Evolutionary conservation across 1,140 invertebrate species (phyloP), one percentile per base, ranked within the genome.

Genomic region (Trachymyrmex septentrionalis): DNA sequence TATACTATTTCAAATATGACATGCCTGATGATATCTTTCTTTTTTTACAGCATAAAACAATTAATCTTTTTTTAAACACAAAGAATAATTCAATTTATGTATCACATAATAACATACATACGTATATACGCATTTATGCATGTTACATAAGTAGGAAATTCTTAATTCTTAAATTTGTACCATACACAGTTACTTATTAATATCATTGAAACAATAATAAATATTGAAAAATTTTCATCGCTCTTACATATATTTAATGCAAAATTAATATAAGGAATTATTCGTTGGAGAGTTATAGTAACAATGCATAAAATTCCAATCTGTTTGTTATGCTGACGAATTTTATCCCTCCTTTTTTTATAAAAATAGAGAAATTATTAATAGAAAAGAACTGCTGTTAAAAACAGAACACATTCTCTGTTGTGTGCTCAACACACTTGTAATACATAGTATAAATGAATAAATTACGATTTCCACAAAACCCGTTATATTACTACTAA

Each of bases 401-500:
- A 48, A 48, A 50, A 75, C 66, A 73, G 50, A 81, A 73, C 53
- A 61, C 67, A 72, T 27, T 61, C 44, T 78, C 53, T 55, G 38
- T 82, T 84, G 80, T 84, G 69, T 84, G 80, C 55, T 84, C 80
- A 84, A 84, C 34, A 84, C 71, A 84, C 57, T 84, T 84, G 80
- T 84, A 84, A 84, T 84, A 84, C 80, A 84, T 84, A 84, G 69
- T 27, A 84, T 84, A 84, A 82, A 82, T 72, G 66, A 84, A 84
- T 84, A 84, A 84, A 84, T 84, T 75, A 84, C 69, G 27, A 84
- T 84, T 84, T 84, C 48, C 69, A 75, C 59, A 75, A 84, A 84
- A 4, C 48, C 19, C 14, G 6, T 73, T 61, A 38, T 48, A 82
- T 82, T 73, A 55, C 6, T 72, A 19, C 3, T 59, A 44, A 16